phyloP scores from a whole-genome alignment of 2,797 vertebrate genomes.

The Pangasius djambal region DNA sequence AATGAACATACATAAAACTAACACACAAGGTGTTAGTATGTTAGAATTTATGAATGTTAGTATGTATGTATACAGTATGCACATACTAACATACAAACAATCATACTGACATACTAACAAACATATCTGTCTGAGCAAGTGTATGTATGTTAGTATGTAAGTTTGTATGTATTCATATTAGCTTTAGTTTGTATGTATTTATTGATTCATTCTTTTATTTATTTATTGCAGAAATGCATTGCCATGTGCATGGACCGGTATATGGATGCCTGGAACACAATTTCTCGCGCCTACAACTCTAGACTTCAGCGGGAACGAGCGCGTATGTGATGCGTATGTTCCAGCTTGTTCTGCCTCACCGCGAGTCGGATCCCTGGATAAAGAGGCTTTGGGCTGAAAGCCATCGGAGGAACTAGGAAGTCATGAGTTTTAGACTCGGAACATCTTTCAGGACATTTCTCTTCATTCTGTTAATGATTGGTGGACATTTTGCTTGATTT shows the following conservation, averaged over 20 bases:
- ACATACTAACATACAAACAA: background rate
- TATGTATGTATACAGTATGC: background rate
- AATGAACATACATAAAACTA: background rate
- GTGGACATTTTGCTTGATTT: constrained; percentile 8
- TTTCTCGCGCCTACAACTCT: constrained; percentile 92
- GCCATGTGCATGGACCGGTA: constrained; percentile 99
- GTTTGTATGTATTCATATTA: background rate
- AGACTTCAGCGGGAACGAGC: constrained; percentile 92
- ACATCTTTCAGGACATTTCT: constrained; percentile 28
- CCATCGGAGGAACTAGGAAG: constrained; percentile 23
- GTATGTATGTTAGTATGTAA: background rate
- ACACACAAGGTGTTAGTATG: too few relatives aligned
- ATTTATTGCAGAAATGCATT: constrained; percentile 86
- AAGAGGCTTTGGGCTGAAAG: constrained; percentile 8
- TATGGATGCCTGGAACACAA: constrained; percentile 97
- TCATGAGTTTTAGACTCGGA: constrained; percentile 30
- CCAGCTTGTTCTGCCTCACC: constrained; percentile 43
- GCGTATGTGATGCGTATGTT: constrained; percentile 80
- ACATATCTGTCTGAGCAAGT: too few relatives aligned
- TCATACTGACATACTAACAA: background rate
- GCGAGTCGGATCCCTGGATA: constrained; percentile 25
- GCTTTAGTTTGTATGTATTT: background rate
- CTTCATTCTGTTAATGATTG: constrained; percentile 22
- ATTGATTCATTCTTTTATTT: background rate
- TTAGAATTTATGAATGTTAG: background rate